Conservation (phyloP, 2,113 vertebrate species). For the Brevimyrus niger region DNA sequence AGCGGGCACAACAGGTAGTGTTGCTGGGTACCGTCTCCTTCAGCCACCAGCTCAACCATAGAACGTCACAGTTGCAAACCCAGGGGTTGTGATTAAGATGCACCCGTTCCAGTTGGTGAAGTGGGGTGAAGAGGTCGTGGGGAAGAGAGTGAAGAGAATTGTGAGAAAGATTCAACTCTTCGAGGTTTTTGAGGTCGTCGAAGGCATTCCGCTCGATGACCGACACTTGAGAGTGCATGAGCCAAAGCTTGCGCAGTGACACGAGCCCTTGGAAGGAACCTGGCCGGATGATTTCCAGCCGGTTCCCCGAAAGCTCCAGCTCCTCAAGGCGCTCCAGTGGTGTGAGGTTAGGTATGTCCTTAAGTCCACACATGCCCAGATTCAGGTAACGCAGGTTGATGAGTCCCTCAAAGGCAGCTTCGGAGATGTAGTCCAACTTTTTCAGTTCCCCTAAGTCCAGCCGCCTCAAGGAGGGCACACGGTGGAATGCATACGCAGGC, state of each 20-base stretch:
- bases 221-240: constrained; percentile 90
- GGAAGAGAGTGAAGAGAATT: constrained; percentile 91
- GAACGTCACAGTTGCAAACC: constrained; percentile 93
- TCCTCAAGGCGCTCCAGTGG: constrained; percentile 82
- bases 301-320: constrained; percentile 86
- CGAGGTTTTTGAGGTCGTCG: constrained; percentile 89
- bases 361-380: constrained; percentile 92
- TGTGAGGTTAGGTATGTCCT: constrained; percentile 91
- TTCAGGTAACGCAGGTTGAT: constrained; percentile 92
- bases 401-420: constrained; percentile 87
- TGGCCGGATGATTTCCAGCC: constrained; percentile 76
- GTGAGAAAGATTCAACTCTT: constrained; percentile 90
- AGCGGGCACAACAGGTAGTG: constrained; percentile 92
- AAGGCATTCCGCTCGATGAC: constrained; percentile 94
- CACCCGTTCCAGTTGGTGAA: constrained; percentile 85
- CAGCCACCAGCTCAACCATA: constrained; percentile 98
- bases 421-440: constrained; percentile 89
- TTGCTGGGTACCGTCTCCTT: constrained; percentile 92
- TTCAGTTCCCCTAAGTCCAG: constrained; percentile 90
- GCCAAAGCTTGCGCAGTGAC: constrained; percentile 83
- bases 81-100: constrained; percentile 97
- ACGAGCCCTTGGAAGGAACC: constrained; percentile 91
- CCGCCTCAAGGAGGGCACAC: constrained; percentile 83
- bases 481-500: constrained; percentile 89
- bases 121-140: constrained; percentile 90